Conservation (phyloP, 2,113 vertebrate species). For the Nothoprocta pentlandii region DNA sequence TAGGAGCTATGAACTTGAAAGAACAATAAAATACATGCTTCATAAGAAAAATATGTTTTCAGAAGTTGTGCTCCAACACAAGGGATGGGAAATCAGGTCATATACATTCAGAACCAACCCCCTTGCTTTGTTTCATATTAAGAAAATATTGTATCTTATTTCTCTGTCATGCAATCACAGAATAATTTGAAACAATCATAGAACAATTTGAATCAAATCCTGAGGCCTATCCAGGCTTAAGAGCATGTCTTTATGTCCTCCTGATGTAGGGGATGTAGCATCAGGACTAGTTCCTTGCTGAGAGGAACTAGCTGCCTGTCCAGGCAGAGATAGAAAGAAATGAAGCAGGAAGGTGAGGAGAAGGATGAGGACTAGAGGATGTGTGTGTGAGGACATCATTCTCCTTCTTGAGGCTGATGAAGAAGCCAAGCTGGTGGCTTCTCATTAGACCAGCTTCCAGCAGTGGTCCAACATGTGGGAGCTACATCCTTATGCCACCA, state of each 20-base stretch:
- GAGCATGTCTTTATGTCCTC: background rate
- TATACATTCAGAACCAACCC: background rate
- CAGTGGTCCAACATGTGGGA: background rate
- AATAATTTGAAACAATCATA: background rate
- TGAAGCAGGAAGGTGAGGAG: background rate
- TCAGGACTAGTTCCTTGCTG: background rate
- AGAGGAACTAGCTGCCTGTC: background rate
- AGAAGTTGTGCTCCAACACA: background rate
- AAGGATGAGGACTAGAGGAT: background rate
- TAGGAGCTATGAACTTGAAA: background rate
- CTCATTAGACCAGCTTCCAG: background rate
- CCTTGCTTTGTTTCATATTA: background rate
- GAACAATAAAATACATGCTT: background rate
- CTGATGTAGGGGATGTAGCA: background rate
- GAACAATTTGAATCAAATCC: background rate
- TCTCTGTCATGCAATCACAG: background rate
- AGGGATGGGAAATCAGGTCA: background rate
- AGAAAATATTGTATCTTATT: background rate
- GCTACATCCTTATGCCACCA: background rate
- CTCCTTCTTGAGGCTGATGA: background rate
- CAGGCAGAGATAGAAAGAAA: accelerated
- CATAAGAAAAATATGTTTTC: background rate
- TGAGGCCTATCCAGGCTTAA: background rate
- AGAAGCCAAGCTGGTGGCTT: background rate
- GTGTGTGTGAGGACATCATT: no score